A percentile compares a stretch with the other conserved stretches of the same genome.
Conservation (phyloP, 2,888 invertebrate genomes). For the Hoplodrina blanda region DNA sequence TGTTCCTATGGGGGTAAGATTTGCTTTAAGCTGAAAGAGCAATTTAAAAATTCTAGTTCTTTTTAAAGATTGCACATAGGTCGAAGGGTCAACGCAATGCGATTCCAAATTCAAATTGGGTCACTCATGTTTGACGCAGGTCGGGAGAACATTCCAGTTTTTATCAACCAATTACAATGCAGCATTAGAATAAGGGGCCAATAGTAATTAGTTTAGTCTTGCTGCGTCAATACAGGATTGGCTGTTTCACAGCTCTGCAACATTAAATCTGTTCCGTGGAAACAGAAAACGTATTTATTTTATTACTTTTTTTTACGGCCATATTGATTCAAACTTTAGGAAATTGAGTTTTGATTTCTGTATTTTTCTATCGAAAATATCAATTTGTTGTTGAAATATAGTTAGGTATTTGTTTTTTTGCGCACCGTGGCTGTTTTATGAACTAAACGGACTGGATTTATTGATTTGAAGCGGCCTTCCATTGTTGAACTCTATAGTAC, state of each 20-base stretch:
- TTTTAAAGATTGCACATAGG: slow-evolving; percentile 52
- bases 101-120: slow-evolving; percentile 61
- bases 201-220: slow-evolving; percentile 32
- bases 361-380: neutral
- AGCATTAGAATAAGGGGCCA: slow-evolving; percentile 14
- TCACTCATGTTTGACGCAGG: slow-evolving; percentile 20
- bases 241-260: neutral
- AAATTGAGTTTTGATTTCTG: slow-evolving; percentile 33
- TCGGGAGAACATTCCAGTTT: slow-evolving; percentile 16
- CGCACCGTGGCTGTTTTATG: neutral
- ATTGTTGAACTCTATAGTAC: too few species aligned
- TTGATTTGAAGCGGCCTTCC: slow-evolving; percentile 4
- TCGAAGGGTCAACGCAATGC: slow-evolving; percentile 63
- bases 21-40: slow-evolving; percentile 26
- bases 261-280: slow-evolving; percentile 7
- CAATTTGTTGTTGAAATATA: slow-evolving; percentile 3
- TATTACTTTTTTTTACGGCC: slow-evolving; percentile 45
- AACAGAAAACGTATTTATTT: slow-evolving; percentile 45
- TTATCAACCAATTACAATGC: slow-evolving; percentile 14
- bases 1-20: slow-evolving; percentile 32
- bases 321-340: slow-evolving; percentile 17
- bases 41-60: slow-evolving; percentile 47
- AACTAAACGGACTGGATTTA: slow-evolving; percentile 8
- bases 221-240: slow-evolving; percentile 34
- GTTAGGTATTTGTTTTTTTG: neutral